Conservation (phyloP, 2,888 invertebrate species). For the Ceratothoa steindachneri region DNA sequence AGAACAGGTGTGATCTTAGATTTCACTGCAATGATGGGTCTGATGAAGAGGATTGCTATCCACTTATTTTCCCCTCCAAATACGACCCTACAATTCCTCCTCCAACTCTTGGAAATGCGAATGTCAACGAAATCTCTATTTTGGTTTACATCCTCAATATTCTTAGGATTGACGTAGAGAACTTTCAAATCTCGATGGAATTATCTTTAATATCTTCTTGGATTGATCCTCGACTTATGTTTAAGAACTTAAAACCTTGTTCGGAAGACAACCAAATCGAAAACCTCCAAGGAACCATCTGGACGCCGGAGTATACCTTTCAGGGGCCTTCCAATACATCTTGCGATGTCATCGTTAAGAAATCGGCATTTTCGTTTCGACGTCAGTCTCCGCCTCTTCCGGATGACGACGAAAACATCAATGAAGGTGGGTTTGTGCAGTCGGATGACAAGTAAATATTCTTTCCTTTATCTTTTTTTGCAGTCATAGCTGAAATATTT, state of each 20-base stretch:
- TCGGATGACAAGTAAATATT: neutral
- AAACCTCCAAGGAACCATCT: neutral
- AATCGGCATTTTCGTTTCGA: neutral
- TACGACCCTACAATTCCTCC: neutral
- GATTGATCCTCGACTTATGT: neutral
- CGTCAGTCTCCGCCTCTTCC: neutral
- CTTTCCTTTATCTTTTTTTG: neutral
- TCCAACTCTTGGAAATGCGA: neutral
- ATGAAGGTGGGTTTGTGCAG: conserved; percentile 11
- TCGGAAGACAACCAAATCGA: neutral
- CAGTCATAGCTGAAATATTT: too few relatives aligned
- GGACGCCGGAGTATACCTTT: conserved; percentile 6
- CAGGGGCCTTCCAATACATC: conserved; percentile 1
- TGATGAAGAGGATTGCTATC: conserved; percentile 17
- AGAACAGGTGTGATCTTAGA: neutral
- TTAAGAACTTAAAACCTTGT: conserved; percentile 1
- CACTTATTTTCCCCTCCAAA: neutral
- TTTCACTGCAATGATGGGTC: conserved; percentile 8
- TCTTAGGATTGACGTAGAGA: neutral
- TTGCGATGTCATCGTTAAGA: conserved; percentile 8
- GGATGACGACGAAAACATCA: neutral
- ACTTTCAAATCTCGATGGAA: conserved; percentile 6
- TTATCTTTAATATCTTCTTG: neutral
- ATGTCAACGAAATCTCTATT: neutral
- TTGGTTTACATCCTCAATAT: conserved; percentile 1